Conservation (phyloP, 2,888 invertebrate genomes). For the Eupithecia tripunctaria region DNA sequence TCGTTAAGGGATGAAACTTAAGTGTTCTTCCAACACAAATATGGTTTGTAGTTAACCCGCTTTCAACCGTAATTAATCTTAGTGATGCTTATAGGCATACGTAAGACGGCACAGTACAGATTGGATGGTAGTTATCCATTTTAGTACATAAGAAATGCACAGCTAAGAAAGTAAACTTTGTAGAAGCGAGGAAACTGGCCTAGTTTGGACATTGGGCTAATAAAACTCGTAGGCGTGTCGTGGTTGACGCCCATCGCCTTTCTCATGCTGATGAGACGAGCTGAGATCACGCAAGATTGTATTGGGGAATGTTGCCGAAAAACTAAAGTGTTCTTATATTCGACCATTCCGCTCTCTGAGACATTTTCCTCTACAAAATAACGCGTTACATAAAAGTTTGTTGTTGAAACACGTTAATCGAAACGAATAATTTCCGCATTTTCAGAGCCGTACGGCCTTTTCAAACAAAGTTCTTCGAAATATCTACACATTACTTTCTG, state of each 20-base stretch:
- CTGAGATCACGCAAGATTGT: slow-evolving; percentile 42
- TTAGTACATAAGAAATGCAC: not conserved
- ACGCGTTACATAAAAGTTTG: not conserved
- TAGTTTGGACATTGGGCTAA: slow-evolving; percentile 58
- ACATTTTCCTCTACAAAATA: slow-evolving; percentile 1
- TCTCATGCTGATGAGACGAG: slow-evolving; percentile 73
- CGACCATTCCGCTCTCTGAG: not conserved
- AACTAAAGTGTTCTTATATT: slow-evolving; percentile 17
- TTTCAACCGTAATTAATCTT: too few relatives aligned
- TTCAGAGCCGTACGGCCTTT: slow-evolving; percentile 18
- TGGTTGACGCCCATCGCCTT: slow-evolving; percentile 57
- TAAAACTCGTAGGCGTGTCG: slow-evolving; percentile 74
- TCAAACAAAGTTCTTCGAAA: slow-evolving; percentile 42
- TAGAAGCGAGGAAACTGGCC: slow-evolving; percentile 26
- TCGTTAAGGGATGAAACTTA: too few relatives aligned
- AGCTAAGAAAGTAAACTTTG: not conserved
- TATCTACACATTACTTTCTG: slow-evolving; percentile 47
- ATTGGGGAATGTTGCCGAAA: slow-evolving; percentile 29
- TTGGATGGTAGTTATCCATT: not conserved
- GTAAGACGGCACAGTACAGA: not conserved
- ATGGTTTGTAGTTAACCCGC: too few relatives aligned
- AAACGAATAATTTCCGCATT: slow-evolving; percentile 11
- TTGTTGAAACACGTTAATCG: slow-evolving; percentile 13
- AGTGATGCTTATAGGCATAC: not conserved
- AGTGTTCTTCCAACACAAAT: too few relatives aligned